Evolutionary conservation across 2,113 vertebrate genomes (phyloP).

Genomic region (Ancistrus triradiatus): DNA sequence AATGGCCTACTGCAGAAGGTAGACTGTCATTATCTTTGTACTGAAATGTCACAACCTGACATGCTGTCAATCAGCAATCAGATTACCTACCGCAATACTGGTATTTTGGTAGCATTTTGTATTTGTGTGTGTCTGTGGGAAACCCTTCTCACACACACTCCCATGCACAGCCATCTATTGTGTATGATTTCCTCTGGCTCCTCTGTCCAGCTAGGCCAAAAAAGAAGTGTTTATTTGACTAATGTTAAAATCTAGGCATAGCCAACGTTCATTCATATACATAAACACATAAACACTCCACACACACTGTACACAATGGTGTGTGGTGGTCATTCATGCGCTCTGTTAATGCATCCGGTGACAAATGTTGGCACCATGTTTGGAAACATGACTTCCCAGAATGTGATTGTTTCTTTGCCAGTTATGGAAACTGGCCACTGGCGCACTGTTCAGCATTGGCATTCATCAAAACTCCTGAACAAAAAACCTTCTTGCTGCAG

Average conservation of each 20-base stretch:
- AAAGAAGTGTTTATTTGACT: slow-evolving; percentile 43
- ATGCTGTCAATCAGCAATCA: slow-evolving; percentile 2
- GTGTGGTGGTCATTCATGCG: slow-evolving; percentile 4
- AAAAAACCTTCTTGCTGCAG: neutral
- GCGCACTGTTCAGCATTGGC: neutral
- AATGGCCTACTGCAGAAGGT: neutral
- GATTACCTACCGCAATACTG: neutral
- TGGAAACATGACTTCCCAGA: slow-evolving; percentile 2
- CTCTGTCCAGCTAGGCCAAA: slow-evolving; percentile 37
- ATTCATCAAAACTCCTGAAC: neutral
- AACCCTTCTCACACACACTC: slow-evolving; percentile 39
- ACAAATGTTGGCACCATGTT: slow-evolving; percentile 8
- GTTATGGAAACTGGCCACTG: neutral
- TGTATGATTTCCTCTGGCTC: slow-evolving; percentile 47
- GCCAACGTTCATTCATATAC: slow-evolving; percentile 39
- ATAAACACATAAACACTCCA: slow-evolving; percentile 13
- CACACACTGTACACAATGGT: slow-evolving; percentile 7
- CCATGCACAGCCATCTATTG: slow-evolving; percentile 49
- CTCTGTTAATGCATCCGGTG: neutral
- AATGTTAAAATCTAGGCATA: slow-evolving; percentile 42
- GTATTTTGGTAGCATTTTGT: slow-evolving; percentile 9
- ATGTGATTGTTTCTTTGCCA: neutral
- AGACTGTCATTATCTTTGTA: neutral
- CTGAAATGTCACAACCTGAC: neutral
- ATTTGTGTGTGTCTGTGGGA: slow-evolving; percentile 45